These are phyloP conservation scores for Anaspis maculata DNA, from an alignment of 2,888 invertebrate genomes.

Conservation along the genomic window DNA sequence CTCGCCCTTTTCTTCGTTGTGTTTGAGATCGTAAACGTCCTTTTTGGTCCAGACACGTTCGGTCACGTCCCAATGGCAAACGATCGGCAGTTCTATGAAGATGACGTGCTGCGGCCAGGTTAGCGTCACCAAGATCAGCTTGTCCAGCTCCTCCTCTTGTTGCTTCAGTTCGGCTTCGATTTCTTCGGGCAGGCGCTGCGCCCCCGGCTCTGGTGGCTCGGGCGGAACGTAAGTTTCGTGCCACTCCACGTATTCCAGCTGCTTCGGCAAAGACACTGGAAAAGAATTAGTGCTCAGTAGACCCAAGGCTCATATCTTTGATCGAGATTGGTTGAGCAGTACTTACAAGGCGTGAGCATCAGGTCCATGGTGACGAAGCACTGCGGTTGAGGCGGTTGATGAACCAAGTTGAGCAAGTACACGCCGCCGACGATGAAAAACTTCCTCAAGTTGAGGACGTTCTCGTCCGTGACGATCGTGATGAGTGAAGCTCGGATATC, in stretches of 20 bases:
- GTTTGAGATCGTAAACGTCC: conserved; percentile 48
- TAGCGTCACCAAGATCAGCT: conserved; percentile 60
- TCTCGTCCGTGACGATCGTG: conserved; percentile 41
- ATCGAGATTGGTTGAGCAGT: too few relatives aligned
- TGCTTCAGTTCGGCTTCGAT: conserved; percentile 70
- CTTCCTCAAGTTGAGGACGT: conserved; percentile 65
- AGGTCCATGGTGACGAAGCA: conserved; percentile 44
- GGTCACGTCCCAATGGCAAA: conserved; percentile 34
- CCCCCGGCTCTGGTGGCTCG: conserved; percentile 54
- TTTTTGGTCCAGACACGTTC: conserved; percentile 30
- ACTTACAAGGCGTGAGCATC: conserved; percentile 50
- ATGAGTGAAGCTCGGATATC: conserved; percentile 40
- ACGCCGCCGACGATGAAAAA: conserved; percentile 70
- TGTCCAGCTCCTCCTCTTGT: conserved; percentile 65
- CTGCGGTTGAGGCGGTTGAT: conserved; percentile 72
- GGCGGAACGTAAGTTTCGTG: conserved; percentile 62
- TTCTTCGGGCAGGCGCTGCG: conserved; percentile 66
- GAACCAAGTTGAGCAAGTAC: conserved; percentile 61
- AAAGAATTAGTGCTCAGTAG: too few relatives aligned
- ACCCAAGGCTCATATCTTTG: not conserved
- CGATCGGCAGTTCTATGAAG: conserved; percentile 37
- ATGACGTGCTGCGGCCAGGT: conserved; percentile 42
- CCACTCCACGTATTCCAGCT: conserved; percentile 52
- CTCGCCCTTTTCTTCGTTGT: conserved; percentile 75
- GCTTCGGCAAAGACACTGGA: conserved; percentile 54